Evolutionary conservation across 2,113 vertebrate genomes (phyloP).

Genomic region (Odocoileus virginianus): DNA sequence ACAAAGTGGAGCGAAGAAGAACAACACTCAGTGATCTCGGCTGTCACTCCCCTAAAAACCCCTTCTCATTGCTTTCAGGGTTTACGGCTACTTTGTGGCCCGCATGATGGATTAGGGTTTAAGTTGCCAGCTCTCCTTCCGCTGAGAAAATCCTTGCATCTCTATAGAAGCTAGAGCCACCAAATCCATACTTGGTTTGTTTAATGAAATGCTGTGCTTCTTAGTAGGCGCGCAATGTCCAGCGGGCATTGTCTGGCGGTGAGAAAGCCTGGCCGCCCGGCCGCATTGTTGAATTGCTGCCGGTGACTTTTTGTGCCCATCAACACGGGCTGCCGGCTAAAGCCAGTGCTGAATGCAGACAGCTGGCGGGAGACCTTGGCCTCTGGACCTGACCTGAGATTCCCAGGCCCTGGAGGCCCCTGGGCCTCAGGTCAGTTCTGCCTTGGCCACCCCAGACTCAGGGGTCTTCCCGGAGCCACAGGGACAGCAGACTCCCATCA

Average conservation of each 20-base stretch:
- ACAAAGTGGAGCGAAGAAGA: fast-evolving
- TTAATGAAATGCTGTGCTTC: conserved; percentile 60
- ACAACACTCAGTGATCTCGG: fast-evolving
- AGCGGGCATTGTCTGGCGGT: conserved; percentile 25
- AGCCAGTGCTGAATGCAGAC: neutral
- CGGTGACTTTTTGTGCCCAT: neutral
- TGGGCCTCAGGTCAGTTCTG: neutral
- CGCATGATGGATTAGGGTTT: neutral
- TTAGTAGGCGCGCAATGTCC: neutral
- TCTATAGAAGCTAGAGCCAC: neutral
- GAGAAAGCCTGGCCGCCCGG: conserved; percentile 8
- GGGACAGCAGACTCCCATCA: fast-evolving
- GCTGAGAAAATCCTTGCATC: neutral
- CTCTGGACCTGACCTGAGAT: neutral
- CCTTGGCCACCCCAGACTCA: fast-evolving
- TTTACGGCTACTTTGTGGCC: neutral
- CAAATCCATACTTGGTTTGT: neutral
- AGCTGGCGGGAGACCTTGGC: neutral
- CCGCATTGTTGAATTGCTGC: neutral
- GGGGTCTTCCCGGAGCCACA: neutral
- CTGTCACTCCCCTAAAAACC: neutral
- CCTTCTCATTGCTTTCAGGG: neutral
- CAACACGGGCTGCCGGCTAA: conserved; percentile 28
- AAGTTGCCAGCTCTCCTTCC: neutral
- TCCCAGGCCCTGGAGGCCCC: neutral